Evolutionary conservation across 1,140 invertebrate species (phyloP).

Genomic region (Drosophila sp.): DNA sequence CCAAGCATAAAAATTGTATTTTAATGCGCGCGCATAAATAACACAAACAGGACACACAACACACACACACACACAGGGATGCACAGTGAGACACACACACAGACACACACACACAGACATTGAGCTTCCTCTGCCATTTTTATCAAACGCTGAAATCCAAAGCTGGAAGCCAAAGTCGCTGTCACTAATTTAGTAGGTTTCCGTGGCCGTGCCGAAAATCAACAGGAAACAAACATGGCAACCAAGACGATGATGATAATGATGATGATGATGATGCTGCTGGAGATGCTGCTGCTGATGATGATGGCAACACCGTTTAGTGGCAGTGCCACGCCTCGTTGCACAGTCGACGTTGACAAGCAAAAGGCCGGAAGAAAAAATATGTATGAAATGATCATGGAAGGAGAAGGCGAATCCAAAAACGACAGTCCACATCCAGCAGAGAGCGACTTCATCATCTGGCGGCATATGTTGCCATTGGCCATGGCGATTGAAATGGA

Average conservation of each 20-base stretch:
- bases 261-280: constrained; percentile 1
- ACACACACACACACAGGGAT: constrained; percentile 42
- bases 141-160: constrained; percentile 73
- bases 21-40: constrained; percentile 81
- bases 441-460: constrained; percentile 76
- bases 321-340: constrained; percentile 56
- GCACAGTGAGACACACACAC: too few relatives aligned
- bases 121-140: constrained; percentile 61
- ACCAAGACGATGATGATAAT: constrained; percentile 19
- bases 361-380: constrained; percentile 20
- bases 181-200: constrained; percentile 75
- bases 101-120: constrained; percentile 24
- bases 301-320: constrained; percentile 50
- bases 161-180: constrained; percentile 56
- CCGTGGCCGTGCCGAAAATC: constrained; percentile 71
- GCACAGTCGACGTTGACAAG: constrained; percentile 73
- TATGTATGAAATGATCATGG: background rate
- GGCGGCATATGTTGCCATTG: constrained; percentile 52
- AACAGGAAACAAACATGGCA: constrained; percentile 76
- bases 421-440: constrained; percentile 27
- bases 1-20: constrained; percentile 82
- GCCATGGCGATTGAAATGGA: background rate
- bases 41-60: constrained; percentile 73
- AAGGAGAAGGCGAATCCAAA: background rate
- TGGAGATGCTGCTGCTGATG: constrained; percentile 27